phyloP scores from a whole-genome alignment of 2,888 invertebrate genomes.

The Anarsia innoxiella region DNA sequence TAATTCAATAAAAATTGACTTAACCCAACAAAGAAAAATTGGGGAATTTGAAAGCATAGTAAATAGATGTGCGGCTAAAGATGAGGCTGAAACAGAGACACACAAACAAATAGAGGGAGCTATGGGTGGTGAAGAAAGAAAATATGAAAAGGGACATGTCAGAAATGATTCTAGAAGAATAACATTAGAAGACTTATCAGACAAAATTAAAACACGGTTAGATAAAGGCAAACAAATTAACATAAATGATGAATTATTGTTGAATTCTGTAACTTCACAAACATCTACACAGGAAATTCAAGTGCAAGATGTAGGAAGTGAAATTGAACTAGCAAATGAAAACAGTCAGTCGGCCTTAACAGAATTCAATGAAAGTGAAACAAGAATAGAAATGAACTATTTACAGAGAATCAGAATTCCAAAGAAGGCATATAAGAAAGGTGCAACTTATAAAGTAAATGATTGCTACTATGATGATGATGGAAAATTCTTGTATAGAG shows the following conservation, averaged over 20 bases:
- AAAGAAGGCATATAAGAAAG: slow-evolving; percentile 75
- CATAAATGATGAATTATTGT: slow-evolving; percentile 48
- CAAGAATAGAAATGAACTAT: slow-evolving; percentile 46
- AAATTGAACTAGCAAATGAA: slow-evolving; percentile 34
- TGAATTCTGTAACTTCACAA: slow-evolving; percentile 30
- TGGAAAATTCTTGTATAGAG: slow-evolving; percentile 86
- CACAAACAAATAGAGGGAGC: slow-evolving; percentile 9
- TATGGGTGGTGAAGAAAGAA: slow-evolving; percentile 6
- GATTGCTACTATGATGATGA: slow-evolving; percentile 89
- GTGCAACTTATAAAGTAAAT: slow-evolving; percentile 82
- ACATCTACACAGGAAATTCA: not conserved
- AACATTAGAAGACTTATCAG: slow-evolving; percentile 54
- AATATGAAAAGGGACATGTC: slow-evolving; percentile 16
- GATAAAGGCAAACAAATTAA: slow-evolving; percentile 44
- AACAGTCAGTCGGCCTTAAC: slow-evolving; percentile 26
- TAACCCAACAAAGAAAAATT: slow-evolving; percentile 39
- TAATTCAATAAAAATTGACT: slow-evolving; percentile 47
- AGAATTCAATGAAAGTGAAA: slow-evolving; percentile 31
- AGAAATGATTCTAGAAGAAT: slow-evolving; percentile 32
- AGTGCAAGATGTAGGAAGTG: slow-evolving; percentile 25
- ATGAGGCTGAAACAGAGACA: slow-evolving; percentile 13
- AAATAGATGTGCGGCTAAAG: slow-evolving; percentile 46
- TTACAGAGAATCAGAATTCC: slow-evolving; percentile 82
- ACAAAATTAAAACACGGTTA: slow-evolving; percentile 44
- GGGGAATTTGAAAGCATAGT: slow-evolving; percentile 71